These are phyloP conservation scores for Grammomys surdaster DNA, from an alignment of 2,113 vertebrate species.

Conservation along the genomic window DNA sequence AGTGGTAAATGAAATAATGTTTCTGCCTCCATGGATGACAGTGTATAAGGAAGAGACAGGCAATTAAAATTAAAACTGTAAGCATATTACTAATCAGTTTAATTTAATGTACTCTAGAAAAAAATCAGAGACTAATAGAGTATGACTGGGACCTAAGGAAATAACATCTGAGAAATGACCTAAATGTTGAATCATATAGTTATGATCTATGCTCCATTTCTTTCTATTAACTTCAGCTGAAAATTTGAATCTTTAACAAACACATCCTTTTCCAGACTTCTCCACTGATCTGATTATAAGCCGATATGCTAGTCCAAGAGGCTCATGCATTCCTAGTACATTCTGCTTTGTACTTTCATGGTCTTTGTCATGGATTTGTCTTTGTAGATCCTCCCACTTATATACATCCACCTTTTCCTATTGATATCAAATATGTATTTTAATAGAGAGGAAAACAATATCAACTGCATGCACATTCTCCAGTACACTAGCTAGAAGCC, in stretches of 20 bases:
- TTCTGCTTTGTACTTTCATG: background rate
- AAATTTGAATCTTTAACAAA: constrained; percentile 34
- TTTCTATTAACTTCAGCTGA: constrained; percentile 29
- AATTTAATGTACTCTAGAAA: background rate
- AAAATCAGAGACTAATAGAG: background rate
- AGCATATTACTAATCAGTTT: background rate
- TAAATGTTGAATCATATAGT: background rate
- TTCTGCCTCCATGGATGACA: background rate
- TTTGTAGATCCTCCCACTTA: background rate
- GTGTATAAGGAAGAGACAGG: background rate
- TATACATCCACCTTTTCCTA: background rate
- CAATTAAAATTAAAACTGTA: background rate
- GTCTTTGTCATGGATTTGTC: background rate
- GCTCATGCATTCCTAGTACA: background rate
- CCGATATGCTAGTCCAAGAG: background rate
- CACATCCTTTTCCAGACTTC: constrained; percentile 37
- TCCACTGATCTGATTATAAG: constrained; percentile 25
- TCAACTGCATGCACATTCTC: background rate
- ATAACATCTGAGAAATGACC: background rate
- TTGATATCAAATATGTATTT: background rate
- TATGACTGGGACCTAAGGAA: background rate
- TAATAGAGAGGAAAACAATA: background rate
- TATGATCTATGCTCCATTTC: constrained; percentile 23
- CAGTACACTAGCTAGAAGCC: background rate
- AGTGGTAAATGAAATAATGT: background rate